Evolutionary conservation across 2,888 invertebrate genomes (phyloP), one percentile per base, ranked within the genome.

Genomic region (Ichneumoninae sp.): DNA sequence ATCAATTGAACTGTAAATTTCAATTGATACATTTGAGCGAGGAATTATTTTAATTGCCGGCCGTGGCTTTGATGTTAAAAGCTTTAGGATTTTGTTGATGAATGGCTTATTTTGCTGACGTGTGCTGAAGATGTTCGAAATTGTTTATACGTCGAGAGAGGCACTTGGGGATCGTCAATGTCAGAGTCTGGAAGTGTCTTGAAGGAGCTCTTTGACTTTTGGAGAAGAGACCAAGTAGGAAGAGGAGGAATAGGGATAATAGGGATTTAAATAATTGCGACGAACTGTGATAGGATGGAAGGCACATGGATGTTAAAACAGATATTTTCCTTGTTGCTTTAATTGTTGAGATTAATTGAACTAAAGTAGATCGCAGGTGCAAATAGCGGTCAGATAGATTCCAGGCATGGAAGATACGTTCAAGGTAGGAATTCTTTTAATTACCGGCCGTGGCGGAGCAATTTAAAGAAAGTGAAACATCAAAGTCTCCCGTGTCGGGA

Each of bases 61-160:
- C 13, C 13, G 13, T 3, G 44, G 10, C 44, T 54, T 40, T 40
- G 36, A 40, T 40, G 36, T 40, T 0, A 40, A 8, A 40, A 40
- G 7, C 8, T 40, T 8, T 8, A 8, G 36, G 1, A 30, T 30
- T 30, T 3, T 30, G 30, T 4, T 30, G 30, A 30, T 30, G 30
- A 0, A 30, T 30, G 30, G 30, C 3, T 4, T 57, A 57, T 57
- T 57, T 22, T 8, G 57, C 22, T 57, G 19, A 22, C 1, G 22
- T 57, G 26, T 22, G 26, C 19, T 13, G 44, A 57, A 8, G 57
- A 10, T 22, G 13, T 26, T 10, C 7, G 30, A 57, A 57, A 26
- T 57, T 44, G 57, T 57, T 57, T 57, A 57, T 57, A 54, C 26
- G 19, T 57, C 22, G 57, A 52, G 52, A 57, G 57, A 57, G 57